These are phyloP conservation scores for Camponotus pennsylvanicus DNA, from an alignment of 1,140 invertebrate genomes.

Conservation along the genomic window DNA sequence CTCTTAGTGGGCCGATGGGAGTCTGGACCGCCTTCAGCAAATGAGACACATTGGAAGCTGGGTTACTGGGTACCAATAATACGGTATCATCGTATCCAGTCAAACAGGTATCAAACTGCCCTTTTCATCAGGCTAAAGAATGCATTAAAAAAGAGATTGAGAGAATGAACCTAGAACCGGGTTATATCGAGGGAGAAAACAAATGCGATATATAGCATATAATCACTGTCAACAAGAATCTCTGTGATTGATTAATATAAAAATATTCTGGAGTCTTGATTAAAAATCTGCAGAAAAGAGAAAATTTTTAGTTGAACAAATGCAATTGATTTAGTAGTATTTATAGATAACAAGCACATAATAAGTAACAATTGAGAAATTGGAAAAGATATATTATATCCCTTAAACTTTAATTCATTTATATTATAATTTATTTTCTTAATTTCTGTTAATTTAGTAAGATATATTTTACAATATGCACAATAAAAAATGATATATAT, in stretches of 20 bases:
- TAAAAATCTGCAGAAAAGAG: too few species aligned
- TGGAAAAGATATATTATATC: neutral
- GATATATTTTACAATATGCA: neutral
- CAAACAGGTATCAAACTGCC: neutral
- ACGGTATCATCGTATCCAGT: neutral
- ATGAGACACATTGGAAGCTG: constrained; percentile 70
- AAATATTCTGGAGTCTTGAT: neutral
- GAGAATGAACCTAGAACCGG: constrained; percentile 8
- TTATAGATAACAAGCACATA: neutral
- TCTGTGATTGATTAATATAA: neutral
- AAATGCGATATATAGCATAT: neutral
- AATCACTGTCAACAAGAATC: constrained; percentile 35
- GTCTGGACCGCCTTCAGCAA: neutral
- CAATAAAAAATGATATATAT: too few species aligned
- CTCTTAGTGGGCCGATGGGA: constrained; percentile 72
- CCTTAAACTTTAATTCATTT: neutral
- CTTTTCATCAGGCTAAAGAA: neutral
- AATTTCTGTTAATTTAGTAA: constrained; percentile 4
- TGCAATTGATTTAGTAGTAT: too few species aligned
- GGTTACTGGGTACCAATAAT: constrained; percentile 57
- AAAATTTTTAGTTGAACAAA: neutral
- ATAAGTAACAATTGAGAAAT: neutral
- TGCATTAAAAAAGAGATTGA: neutral
- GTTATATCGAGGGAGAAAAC: constrained; percentile 60
- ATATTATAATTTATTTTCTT: neutral